Base-by-base conservation (phyloP, 2,797 vertebrate genomes). In the Gobio occitaniae region DNA sequence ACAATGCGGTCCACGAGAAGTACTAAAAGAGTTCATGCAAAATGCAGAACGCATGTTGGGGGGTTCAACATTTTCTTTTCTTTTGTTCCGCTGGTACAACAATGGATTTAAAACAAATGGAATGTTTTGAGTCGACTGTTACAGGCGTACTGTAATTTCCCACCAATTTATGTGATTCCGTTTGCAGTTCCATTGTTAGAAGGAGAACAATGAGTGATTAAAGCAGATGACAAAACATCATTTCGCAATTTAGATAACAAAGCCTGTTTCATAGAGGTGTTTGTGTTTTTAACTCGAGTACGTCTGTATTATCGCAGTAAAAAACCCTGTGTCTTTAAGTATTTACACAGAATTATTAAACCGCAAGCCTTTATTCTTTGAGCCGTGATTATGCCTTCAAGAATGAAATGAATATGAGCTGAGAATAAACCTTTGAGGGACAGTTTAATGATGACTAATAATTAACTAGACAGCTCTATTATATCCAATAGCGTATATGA, bases 391-490 rank as follows among this genome's bases (percentile, higher is more conserved):
- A 84, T 80, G 71, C 50, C 56, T 36, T 85, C 74, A 84, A 52
- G 68, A 82, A 82, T 66, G 78, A 86, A 84, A 84, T 82, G 83
- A 88, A 89, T 89, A 80, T 78, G 68, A 84, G 85, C 86, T 82
- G 88, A 89, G 85, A 87, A 86, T 85, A 89, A 87, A 86, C 83
- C 86, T 88, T 84, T 85, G 85, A 88, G 84, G 82, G 88, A 89
- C 90, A 90, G 77, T 81, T 84, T 89, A 89, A 88, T 89, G 82
- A 90, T 83, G 83, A 90, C 86, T 88, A 87, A 88, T 88, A 87
- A 90, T 90, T 86, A 87, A 68, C 74, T 83, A 66, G 87, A 89
- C 88, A 84, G 85, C 59, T 78, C 76, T 65, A 87, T 88, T 89
- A 90, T 75, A 83, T 87, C 83, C 83, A 86, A 87, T 82, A 78